A percentile compares a stretch with the other conserved stretches of the same genome.
Conservation (phyloP, 2,113 vertebrate genomes). For the Sturnus vulgaris region DNA sequence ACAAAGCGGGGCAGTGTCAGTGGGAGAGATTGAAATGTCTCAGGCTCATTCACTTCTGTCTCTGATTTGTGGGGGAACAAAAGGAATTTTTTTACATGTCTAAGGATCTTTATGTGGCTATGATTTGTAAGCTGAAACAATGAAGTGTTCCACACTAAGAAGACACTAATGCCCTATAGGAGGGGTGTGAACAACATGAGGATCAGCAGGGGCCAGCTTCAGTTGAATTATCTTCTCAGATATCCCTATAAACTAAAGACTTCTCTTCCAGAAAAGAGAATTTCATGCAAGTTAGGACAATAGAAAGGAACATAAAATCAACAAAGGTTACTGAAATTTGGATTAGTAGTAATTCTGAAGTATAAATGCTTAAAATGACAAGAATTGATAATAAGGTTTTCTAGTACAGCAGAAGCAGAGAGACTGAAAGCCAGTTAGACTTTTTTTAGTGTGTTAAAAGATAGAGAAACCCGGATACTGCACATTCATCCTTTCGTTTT, state of each 20-base stretch:
- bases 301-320: not conserved
- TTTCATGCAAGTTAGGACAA: not conserved
- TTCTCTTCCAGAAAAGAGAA: not conserved
- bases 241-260: not conserved
- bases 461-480: not conserved
- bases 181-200: not conserved
- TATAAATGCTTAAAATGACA: not conserved
- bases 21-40: not conserved
- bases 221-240: not conserved
- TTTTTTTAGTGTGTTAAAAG: not conserved
- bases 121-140: not conserved
- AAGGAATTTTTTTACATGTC: not conserved
- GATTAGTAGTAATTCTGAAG: not conserved
- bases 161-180: not conserved
- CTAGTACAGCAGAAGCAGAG: not conserved
- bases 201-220: not conserved
- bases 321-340: not conserved
- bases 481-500: not conserved
- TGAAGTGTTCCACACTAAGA: fast-evolving
- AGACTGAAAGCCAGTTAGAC: not conserved
- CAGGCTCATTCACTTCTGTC: not conserved
- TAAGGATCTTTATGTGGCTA: not conserved
- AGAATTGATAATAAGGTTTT: not conserved
- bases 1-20: not conserved
- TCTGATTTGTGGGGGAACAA: not conserved